Evolutionary conservation across 2,113 vertebrate genomes (phyloP).

Genomic region (Bos indicus): DNA sequence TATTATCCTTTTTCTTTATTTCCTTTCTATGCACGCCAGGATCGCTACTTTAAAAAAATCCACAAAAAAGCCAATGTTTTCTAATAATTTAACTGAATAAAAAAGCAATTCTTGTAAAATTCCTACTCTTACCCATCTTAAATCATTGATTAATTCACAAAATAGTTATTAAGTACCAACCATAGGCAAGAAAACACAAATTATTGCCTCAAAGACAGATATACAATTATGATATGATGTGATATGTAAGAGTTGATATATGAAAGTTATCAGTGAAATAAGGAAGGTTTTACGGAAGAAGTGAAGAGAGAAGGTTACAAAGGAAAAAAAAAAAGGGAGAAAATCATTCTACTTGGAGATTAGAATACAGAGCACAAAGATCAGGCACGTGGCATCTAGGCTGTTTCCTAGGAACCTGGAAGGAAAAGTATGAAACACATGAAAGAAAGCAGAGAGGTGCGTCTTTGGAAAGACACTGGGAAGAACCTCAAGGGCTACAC

Average conservation of each 20-base stretch:
- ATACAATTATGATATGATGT: not conserved
- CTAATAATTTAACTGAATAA: not conserved
- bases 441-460: not conserved
- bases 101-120: not conserved
- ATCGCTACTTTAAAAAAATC: constrained; percentile 35
- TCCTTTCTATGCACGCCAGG: constrained; percentile 32
- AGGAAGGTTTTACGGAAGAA: not conserved
- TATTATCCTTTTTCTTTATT: constrained; percentile 35
- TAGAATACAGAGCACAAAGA: not conserved
- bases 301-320: not conserved
- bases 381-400: not conserved
- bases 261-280: not conserved
- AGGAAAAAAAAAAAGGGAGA: not conserved
- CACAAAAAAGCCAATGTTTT: not conserved
- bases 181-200: not conserved
- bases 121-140: not conserved
- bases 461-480: not conserved
- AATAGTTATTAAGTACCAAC: no score
- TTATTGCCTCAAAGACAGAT: not conserved
- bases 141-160: not conserved
- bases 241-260: not conserved
- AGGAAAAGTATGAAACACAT: not conserved
- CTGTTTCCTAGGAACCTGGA: not conserved
- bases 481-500: not conserved
- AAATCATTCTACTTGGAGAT: not conserved